These are phyloP conservation scores for Platorchestia sp. DNA, from an alignment of 1,140 invertebrate species.

Conservation along the genomic window DNA sequence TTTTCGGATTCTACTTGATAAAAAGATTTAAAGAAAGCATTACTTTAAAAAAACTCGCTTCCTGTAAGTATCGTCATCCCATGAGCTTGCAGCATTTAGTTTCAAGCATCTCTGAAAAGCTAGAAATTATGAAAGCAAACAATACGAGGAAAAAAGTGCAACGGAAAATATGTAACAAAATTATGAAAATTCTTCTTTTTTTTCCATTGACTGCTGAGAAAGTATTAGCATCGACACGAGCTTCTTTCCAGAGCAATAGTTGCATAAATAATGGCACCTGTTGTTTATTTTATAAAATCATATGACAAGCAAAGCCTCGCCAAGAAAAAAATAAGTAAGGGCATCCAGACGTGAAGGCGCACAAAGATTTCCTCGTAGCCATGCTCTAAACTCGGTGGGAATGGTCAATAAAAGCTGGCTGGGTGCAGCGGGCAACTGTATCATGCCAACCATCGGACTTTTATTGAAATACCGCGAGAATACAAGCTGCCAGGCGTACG, in stretches of 20 bases:
- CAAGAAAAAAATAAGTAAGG: background rate
- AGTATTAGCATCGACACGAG: background rate
- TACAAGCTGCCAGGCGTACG: background rate
- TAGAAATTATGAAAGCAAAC: background rate
- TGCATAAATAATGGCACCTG: background rate
- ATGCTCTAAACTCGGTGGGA: conserved; percentile 7
- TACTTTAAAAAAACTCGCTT: background rate
- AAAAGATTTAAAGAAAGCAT: background rate
- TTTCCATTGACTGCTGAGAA: background rate
- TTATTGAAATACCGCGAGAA: conserved; percentile 49
- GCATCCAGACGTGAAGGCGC: background rate
- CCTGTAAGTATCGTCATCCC: background rate
- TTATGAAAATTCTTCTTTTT: background rate
- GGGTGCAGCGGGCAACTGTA: background rate
- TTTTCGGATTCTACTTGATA: background rate
- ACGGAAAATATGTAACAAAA: background rate
- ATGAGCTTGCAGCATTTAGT: background rate
- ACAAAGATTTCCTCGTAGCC: conserved; percentile 22
- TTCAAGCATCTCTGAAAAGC: background rate
- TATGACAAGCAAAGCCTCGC: background rate
- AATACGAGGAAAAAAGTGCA: background rate
- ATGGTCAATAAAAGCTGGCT: conserved; percentile 23
- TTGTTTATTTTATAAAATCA: background rate
- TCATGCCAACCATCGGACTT: conserved; percentile 43
- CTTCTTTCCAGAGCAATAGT: background rate